Percentiles rank a stretch among this genome's conserved stretches.
These are phyloP conservation scores for Epirrhoe tristata DNA, from an alignment of 2,888 invertebrate species.

Conservation along the genomic window DNA sequence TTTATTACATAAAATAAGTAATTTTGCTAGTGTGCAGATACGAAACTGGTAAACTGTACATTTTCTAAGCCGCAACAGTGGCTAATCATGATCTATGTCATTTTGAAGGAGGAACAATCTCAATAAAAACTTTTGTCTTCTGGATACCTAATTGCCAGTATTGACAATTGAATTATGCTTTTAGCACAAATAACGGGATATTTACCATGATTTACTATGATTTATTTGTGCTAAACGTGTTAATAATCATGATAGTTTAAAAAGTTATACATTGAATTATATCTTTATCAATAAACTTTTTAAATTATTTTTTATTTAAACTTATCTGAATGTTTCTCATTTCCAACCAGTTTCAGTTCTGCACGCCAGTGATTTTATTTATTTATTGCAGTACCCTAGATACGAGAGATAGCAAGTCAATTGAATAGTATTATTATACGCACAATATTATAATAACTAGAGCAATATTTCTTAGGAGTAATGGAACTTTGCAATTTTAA, in stretches of 20 bases:
- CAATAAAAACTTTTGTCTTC: too few relatives aligned
- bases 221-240: too few relatives aligned
- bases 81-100: too few relatives aligned
- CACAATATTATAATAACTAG: constrained; percentile 39
- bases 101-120: too few relatives aligned
- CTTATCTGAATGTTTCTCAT: background rate
- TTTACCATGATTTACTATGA: too few relatives aligned
- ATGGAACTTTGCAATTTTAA: constrained; percentile 3
- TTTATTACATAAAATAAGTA: constrained; percentile 3
- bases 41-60: background rate
- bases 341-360: constrained; percentile 7
- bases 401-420: constrained; percentile 38
- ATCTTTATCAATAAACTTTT: too few relatives aligned
- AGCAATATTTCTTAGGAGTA: constrained; percentile 46
- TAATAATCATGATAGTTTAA: too few relatives aligned
- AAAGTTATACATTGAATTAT: too few relatives aligned
- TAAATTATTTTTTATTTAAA: background rate
- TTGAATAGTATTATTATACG: constrained; percentile 15
- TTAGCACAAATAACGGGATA: too few relatives aligned
- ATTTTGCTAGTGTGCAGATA: constrained; percentile 14
- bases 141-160: too few relatives aligned
- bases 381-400: constrained; percentile 17
- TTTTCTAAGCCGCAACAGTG: too few relatives aligned
- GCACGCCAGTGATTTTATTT: constrained; percentile 3
- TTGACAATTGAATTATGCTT: too few relatives aligned